Conservation (phyloP, 1,140 invertebrate species). For the Caenorhabditis inopinata region DNA sequence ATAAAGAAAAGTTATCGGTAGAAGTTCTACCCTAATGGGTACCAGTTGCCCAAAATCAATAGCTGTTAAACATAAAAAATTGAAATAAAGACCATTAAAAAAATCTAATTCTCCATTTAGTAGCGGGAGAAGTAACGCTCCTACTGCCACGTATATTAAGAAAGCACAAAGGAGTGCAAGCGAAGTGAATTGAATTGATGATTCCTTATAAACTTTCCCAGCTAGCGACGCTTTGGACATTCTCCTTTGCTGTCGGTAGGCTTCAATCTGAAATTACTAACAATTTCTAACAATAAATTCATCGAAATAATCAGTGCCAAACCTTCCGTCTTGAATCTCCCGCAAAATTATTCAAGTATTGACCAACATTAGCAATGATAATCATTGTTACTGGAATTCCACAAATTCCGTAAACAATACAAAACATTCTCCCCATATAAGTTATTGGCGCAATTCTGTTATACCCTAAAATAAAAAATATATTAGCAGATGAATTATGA, state of each 20-base stretch:
- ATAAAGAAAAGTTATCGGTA: slow-evolving; percentile 51
- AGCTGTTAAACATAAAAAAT: slow-evolving; percentile 51
- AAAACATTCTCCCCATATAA: slow-evolving; percentile 58
- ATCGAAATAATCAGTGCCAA: neutral
- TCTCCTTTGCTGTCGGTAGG: slow-evolving; percentile 43
- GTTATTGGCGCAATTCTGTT: slow-evolving; percentile 65
- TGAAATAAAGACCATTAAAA: slow-evolving; percentile 53
- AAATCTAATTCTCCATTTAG: slow-evolving; percentile 52
- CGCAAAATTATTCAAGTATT: slow-evolving; percentile 51
- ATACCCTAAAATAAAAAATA: slow-evolving; percentile 51
- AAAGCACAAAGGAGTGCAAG: slow-evolving; percentile 45
- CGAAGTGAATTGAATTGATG: slow-evolving; percentile 49
- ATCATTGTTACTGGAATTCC: slow-evolving; percentile 55
- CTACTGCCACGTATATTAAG: slow-evolving; percentile 45
- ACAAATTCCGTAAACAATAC: slow-evolving; percentile 62
- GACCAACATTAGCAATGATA: slow-evolving; percentile 53
- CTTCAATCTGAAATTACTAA: slow-evolving; percentile 44
- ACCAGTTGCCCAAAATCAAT: slow-evolving; percentile 53
- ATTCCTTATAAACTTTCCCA: slow-evolving; percentile 43
- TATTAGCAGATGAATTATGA: neutral
- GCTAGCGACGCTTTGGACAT: slow-evolving; percentile 45
- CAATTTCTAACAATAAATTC: neutral
- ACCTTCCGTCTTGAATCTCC: slow-evolving; percentile 49
- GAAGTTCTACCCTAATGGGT: slow-evolving; percentile 46
- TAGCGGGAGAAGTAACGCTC: slow-evolving; percentile 46